Conservation (phyloP, 1,140 invertebrate species). For the Cotesia chilonis region DNA sequence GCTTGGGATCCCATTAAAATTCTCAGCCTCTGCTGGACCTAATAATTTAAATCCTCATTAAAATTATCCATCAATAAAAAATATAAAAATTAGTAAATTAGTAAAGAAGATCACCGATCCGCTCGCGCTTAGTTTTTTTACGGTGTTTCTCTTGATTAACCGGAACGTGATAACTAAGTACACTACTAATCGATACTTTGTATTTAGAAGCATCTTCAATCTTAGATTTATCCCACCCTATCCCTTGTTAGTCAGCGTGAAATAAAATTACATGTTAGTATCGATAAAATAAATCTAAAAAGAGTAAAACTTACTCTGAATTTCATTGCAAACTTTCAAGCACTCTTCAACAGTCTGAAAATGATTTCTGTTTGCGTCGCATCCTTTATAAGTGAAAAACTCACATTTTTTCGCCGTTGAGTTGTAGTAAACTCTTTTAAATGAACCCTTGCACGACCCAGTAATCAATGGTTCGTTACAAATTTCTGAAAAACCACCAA, state of each 20-base stretch:
- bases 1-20: constrained; percentile 54
- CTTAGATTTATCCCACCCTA: constrained; percentile 58
- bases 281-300: neutral
- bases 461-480: constrained; percentile 68
- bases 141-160: constrained; percentile 51
- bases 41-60: neutral
- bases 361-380: constrained; percentile 79
- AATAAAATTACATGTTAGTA: constrained; percentile 1
- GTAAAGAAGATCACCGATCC: constrained; percentile 52
- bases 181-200: constrained; percentile 61
- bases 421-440: constrained; percentile 80
- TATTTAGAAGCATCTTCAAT: constrained; percentile 58
- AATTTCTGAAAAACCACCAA: constrained; percentile 58
- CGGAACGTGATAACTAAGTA: constrained; percentile 62
- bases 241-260: constrained; percentile 46
- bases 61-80: neutral
- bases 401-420: constrained; percentile 70
- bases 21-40: constrained; percentile 34
- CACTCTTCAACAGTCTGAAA: constrained; percentile 71
- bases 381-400: constrained; percentile 80
- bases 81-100: neutral
- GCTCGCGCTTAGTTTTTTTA: constrained; percentile 55
- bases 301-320: constrained; percentile 54
- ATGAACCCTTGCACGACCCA: constrained; percentile 66
- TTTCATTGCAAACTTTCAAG: constrained; percentile 64